Evolutionary conservation across 2,113 vertebrate species (phyloP).

Genomic region (Phalacrocorax carbo): DNA sequence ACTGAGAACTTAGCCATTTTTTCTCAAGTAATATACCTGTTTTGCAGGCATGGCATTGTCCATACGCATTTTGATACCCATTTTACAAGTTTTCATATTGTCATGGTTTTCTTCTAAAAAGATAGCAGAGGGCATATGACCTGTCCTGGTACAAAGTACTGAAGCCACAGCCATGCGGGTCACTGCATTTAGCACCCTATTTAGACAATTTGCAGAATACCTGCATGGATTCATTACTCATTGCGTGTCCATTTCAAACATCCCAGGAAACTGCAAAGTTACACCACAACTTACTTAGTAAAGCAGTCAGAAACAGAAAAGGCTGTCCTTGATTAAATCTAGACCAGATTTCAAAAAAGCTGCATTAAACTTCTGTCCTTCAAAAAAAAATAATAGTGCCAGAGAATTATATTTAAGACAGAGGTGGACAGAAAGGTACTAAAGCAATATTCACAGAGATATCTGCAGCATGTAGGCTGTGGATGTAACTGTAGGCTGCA

Average conservation of each 20-base stretch:
- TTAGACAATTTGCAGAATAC: not conserved
- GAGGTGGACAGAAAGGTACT: not conserved
- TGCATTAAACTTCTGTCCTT: not conserved
- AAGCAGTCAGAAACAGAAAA: not conserved
- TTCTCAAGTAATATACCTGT: not conserved
- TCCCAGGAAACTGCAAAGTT: not conserved
- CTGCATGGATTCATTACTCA: not conserved
- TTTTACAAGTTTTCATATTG: not conserved
- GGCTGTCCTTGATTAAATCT: not conserved
- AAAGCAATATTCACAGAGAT: not conserved
- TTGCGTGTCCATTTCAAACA: not conserved
- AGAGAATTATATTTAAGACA: not conserved
- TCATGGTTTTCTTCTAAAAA: not conserved
- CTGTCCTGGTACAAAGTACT: not conserved
- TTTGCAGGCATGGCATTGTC: not conserved
- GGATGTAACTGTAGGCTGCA: not conserved
- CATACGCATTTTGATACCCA: not conserved
- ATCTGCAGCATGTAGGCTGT: too few relatives aligned
- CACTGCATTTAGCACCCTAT: not conserved
- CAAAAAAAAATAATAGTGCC: not conserved
- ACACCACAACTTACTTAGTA: not conserved
- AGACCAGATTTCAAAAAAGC: not conserved
- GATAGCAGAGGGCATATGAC: not conserved
- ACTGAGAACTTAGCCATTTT: not conserved
- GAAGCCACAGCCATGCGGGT: not conserved